Conservation (phyloP, 2,113 vertebrate species). For the Mirounga angustirostris region DNA sequence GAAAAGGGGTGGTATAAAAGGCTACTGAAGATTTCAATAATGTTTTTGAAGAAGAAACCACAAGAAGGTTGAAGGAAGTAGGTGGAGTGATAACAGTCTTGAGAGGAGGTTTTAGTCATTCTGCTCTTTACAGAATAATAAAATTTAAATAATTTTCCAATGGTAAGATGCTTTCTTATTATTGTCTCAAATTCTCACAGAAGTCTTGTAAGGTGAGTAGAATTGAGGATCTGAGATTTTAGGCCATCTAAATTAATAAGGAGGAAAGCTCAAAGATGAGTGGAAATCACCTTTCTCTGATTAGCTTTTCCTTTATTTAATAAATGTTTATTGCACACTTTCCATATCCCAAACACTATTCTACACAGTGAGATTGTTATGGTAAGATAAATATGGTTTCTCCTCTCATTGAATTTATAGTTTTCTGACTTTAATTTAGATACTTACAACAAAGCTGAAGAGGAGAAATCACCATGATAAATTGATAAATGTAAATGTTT, state of each 20-base stretch:
- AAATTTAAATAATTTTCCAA: background rate
- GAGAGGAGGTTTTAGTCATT: background rate
- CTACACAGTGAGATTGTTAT: background rate
- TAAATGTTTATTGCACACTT: background rate
- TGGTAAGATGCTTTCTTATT: background rate
- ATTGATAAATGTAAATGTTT: background rate
- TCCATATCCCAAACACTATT: background rate
- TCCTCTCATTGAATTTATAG: background rate
- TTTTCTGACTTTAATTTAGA: background rate
- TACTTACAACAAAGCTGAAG: background rate
- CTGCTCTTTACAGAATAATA: background rate
- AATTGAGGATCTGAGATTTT: background rate
- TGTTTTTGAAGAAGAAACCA: background rate
- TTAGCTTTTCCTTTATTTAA: background rate
- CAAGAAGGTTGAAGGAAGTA: background rate
- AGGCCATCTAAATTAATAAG: background rate
- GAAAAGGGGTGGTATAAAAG: background rate
- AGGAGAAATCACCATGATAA: background rate
- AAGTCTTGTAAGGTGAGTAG: background rate
- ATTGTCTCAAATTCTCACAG: background rate
- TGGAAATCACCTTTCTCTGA: background rate
- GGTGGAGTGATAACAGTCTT: background rate
- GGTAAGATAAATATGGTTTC: background rate
- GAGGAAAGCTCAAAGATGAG: background rate
- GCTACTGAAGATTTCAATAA: background rate